These are phyloP conservation scores for Antigone vipio DNA, from an alignment of 2,113 vertebrate species.

Conservation along the genomic window DNA sequence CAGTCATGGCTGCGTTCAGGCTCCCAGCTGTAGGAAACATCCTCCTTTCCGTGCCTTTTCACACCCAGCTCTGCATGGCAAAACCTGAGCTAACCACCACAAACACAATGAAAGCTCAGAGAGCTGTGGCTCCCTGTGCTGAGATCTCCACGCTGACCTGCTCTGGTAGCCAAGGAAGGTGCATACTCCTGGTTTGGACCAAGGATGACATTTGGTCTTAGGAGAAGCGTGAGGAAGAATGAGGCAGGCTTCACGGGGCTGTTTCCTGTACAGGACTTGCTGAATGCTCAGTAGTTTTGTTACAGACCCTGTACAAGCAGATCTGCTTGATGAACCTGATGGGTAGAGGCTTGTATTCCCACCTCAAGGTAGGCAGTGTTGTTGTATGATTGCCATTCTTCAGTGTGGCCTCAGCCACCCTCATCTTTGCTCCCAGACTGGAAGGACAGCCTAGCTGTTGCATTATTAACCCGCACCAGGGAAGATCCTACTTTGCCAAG, in stretches of 20 bases:
- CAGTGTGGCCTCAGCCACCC: neutral
- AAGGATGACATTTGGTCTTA: neutral
- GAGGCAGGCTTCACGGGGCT: neutral
- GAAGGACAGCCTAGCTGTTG: neutral
- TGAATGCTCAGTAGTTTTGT: neutral
- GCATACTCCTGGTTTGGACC: neutral
- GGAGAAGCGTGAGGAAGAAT: neutral
- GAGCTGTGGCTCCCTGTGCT: neutral
- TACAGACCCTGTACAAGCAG: neutral
- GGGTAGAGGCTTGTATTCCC: neutral
- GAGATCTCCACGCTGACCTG: neutral
- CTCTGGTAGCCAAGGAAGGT: neutral
- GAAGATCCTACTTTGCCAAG: neutral
- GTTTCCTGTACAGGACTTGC: neutral
- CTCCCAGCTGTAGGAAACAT: neutral
- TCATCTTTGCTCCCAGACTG: neutral
- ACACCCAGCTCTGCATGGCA: neutral
- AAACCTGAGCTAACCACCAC: neutral
- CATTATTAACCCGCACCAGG: neutral
- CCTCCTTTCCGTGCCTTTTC: neutral
- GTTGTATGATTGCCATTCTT: neutral
- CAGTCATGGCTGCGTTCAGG: neutral
- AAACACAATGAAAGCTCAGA: neutral
- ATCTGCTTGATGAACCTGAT: neutral
- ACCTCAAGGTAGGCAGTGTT: neutral